phyloP scores from a whole-genome alignment of 2,888 invertebrate genomes.

The Ganaspis brasiliensis region DNA sequence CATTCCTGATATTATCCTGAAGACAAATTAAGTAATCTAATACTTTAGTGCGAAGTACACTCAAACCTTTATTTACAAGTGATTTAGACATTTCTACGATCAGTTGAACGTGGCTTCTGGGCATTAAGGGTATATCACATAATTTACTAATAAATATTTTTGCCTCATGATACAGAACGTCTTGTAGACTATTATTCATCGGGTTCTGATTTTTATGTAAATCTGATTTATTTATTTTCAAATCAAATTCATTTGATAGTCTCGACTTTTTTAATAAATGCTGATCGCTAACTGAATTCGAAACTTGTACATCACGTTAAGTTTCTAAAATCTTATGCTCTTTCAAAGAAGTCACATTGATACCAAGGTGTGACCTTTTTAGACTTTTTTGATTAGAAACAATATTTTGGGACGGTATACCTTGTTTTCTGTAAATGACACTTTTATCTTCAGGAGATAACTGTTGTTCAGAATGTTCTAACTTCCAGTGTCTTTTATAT shows the following conservation, averaged over 20 bases:
- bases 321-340: no score
- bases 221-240: no score
- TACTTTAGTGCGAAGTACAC: neutral
- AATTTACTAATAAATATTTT: neutral
- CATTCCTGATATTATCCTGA: neutral
- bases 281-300: no score
- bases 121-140: neutral
- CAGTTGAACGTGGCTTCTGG: slow-evolving; percentile 3
- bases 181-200: neutral
- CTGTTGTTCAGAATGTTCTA: no score
- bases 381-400: no score
- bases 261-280: neutral
- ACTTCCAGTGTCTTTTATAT: no score
- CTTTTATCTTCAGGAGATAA: no score
- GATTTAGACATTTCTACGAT: neutral
- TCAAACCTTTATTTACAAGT: neutral
- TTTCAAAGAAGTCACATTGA: no score
- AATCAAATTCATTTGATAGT: neutral
- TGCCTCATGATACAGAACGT: neutral
- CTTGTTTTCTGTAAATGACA: no score
- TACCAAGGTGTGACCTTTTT: no score
- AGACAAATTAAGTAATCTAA: neutral
- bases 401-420: no score
- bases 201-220: neutral
- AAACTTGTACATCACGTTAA: no score